phyloP scores from a whole-genome alignment of 1,140 invertebrate genomes.

The Goniozus legneri region DNA sequence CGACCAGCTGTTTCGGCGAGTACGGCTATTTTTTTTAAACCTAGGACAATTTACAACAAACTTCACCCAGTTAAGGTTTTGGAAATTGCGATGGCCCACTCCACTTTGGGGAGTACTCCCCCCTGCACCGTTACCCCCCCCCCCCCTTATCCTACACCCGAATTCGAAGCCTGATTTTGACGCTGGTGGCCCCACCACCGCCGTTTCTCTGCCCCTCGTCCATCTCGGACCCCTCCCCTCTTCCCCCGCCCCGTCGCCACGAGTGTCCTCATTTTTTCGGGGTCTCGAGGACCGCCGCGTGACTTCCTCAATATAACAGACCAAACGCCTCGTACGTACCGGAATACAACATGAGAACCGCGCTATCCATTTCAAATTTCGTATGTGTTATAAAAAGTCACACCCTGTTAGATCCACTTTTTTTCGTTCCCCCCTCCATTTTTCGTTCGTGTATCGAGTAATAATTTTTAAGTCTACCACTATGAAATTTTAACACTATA shows the following conservation, averaged over 20 bases:
- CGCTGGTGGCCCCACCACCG: constrained; percentile 5
- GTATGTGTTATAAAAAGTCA: constrained; percentile 13
- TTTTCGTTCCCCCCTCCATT: not conserved
- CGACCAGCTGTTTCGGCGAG: too few relatives aligned
- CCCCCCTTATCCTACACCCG: not conserved
- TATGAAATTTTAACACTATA: too few relatives aligned
- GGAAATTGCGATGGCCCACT: constrained; percentile 13
- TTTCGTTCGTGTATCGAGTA: too few relatives aligned
- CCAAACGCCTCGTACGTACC: constrained; percentile 5
- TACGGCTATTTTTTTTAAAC: constrained; percentile 4
- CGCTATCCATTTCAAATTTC: constrained; percentile 23
- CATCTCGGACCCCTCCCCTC: constrained; percentile 16
- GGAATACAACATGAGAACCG: constrained; percentile 11
- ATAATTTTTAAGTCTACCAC: too few relatives aligned
- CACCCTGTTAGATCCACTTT: not conserved
- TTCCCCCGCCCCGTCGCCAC: too few relatives aligned
- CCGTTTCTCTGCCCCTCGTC: constrained; percentile 14
- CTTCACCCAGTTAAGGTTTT: constrained; percentile 23
- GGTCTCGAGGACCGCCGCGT: constrained; percentile 30
- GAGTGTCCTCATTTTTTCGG: constrained; percentile 42
- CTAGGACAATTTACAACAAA: constrained; percentile 12
- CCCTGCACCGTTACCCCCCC: constrained; percentile 7
- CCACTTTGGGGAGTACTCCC: not conserved
- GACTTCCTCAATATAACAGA: constrained; percentile 31
- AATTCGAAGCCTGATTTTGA: constrained; percentile 23